phyloP scores from a whole-genome alignment of 2,888 invertebrate genomes.

The Hirtodrosophila trivittata region DNA sequence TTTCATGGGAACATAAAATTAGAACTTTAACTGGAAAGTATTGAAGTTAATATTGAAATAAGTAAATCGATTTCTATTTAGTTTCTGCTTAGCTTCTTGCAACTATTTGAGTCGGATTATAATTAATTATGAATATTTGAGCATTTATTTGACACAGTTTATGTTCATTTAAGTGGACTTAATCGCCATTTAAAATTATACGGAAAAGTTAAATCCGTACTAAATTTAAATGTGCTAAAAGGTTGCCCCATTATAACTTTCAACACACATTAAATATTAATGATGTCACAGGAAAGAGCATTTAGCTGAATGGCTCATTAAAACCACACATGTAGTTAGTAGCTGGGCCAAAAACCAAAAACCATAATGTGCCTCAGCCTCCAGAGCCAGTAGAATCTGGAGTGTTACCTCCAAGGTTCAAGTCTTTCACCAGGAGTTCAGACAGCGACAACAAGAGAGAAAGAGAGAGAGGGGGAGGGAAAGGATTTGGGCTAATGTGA shows the following conservation, averaged over 20 bases:
- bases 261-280: slow-evolving; percentile 61
- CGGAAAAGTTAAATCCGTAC: slow-evolving; percentile 25
- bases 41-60: too few species aligned
- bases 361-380: slow-evolving; percentile 7
- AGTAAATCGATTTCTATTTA: too few species aligned
- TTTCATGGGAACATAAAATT: too few species aligned
- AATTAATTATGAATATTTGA: neutral
- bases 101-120: too few species aligned
- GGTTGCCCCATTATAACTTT: slow-evolving; percentile 59
- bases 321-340: slow-evolving; percentile 19
- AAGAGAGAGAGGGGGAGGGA: too few species aligned
- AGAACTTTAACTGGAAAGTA: too few species aligned
- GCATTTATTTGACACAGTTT: neutral
- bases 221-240: slow-evolving; percentile 54
- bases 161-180: slow-evolving; percentile 3
- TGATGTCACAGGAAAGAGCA: slow-evolving; percentile 41
- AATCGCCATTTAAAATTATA: slow-evolving; percentile 19
- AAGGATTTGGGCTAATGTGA: neutral
- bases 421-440: too few species aligned
- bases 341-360: slow-evolving; percentile 7
- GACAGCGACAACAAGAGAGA: too few species aligned
- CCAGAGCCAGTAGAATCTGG: too few species aligned
- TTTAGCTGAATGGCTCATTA: slow-evolving; percentile 60
- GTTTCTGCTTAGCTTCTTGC: too few species aligned
- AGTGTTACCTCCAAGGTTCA: too few species aligned